Conservation (phyloP, 2,113 vertebrate species). For the Carassius carassius region DNA sequence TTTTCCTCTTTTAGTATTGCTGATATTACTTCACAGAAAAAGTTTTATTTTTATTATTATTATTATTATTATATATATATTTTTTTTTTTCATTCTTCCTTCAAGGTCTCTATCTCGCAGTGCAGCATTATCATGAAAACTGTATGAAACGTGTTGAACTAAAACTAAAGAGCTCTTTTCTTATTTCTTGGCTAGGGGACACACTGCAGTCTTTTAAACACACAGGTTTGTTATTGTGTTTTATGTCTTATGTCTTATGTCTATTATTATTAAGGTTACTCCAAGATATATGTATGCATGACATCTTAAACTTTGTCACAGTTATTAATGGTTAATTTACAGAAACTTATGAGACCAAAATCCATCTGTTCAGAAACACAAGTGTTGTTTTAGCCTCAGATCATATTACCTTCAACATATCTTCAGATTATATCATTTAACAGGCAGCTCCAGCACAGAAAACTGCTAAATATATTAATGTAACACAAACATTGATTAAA, state of each 20-base stretch:
- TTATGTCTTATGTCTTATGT: background rate
- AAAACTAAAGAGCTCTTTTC: too few relatives aligned
- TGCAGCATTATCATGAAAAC: too few relatives aligned
- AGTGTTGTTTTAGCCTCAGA: background rate
- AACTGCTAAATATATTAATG: background rate
- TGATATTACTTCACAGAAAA: too few relatives aligned
- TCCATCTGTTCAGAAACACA: background rate
- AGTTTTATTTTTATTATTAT: too few relatives aligned
- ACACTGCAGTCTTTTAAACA: too few relatives aligned
- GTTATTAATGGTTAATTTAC: background rate
- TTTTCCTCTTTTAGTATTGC: too few relatives aligned
- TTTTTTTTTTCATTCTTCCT: too few relatives aligned
- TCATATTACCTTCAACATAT: background rate
- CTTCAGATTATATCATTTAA: background rate
- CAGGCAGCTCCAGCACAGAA: background rate
- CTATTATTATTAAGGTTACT: background rate
- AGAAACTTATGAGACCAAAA: background rate
- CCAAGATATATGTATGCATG: background rate
- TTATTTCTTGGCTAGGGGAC: too few relatives aligned
- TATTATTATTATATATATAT: too few relatives aligned
- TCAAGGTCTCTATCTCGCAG: too few relatives aligned
- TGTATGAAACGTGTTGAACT: too few relatives aligned
- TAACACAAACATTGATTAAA: constrained; percentile 10
- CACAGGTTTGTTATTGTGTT: background rate
- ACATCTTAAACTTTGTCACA: background rate